Percentiles rank a stretch among this genome's conserved stretches.
Conservation (phyloP, 2,888 invertebrate species). For the Eristalis tenax region DNA sequence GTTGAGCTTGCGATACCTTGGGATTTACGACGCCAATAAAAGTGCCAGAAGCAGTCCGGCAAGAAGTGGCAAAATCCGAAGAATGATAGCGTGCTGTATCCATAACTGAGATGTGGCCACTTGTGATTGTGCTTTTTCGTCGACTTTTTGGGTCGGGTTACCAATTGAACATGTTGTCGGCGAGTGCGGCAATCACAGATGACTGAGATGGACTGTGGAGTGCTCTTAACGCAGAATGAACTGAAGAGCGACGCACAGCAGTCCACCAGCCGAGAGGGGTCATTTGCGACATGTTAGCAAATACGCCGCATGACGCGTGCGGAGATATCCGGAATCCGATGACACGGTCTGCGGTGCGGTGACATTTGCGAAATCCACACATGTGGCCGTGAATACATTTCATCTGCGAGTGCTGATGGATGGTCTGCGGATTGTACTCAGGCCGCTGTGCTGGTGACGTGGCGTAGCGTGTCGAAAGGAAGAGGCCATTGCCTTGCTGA, state of each 20-base stretch:
- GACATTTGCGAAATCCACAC: not conserved
- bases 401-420: not conserved
- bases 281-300: too few relatives aligned
- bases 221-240: conserved; percentile 19
- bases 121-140: not conserved
- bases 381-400: not conserved
- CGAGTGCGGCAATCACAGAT: not conserved
- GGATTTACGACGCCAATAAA: conserved; percentile 37
- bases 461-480: not conserved
- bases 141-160: conserved; percentile 4
- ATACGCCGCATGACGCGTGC: too few relatives aligned
- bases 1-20: conserved; percentile 10
- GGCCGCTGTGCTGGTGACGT: not conserved
- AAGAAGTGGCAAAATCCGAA: not conserved
- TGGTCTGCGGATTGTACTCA: not conserved
- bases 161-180: conserved; percentile 14
- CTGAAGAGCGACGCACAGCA: not conserved
- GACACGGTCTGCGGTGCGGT: not conserved
- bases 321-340: not conserved
- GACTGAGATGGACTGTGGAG: conserved; percentile 1
- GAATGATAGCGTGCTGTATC: conserved; percentile 16
- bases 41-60: not conserved
- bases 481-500: not conserved
- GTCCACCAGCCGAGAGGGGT: not conserved
- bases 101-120: conserved; percentile 20